These are phyloP conservation scores for Sapayoa aenigma DNA, from an alignment of 2,113 vertebrate species.

Conservation along the genomic window DNA sequence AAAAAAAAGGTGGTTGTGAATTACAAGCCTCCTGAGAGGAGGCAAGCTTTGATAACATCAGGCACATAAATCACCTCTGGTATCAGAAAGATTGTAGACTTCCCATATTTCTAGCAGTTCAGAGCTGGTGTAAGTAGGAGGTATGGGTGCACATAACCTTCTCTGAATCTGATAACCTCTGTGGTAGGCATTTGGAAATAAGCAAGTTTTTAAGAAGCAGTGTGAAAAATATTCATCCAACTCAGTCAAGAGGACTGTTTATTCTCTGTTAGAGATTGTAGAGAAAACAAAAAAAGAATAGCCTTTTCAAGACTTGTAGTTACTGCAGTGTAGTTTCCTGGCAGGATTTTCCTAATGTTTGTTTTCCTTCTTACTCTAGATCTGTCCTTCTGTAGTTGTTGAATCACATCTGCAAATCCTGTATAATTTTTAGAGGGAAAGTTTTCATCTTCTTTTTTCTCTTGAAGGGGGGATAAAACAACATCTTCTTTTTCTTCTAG, in stretches of 20 bases:
- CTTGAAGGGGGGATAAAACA: background rate
- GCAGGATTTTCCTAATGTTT: constrained; percentile 55
- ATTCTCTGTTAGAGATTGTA: background rate
- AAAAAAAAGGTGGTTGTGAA: background rate
- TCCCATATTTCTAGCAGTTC: background rate
- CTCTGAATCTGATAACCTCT: background rate
- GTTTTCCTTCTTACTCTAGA: constrained; percentile 3
- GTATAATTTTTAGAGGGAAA: constrained; percentile 48
- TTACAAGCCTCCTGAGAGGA: background rate
- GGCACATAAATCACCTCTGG: background rate
- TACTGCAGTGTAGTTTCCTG: background rate
- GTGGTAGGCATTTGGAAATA: background rate
- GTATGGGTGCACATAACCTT: background rate
- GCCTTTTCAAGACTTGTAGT: background rate
- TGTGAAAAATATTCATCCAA: background rate
- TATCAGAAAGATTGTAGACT: background rate
- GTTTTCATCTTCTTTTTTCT: background rate
- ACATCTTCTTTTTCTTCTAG: constrained; percentile 42
- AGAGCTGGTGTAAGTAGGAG: background rate
- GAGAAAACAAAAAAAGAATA: background rate
- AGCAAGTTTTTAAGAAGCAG: background rate
- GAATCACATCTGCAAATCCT: constrained; percentile 68
- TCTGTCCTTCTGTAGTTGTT: constrained; percentile 63
- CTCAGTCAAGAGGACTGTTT: background rate
- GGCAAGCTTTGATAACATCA: background rate